Percentiles rank a stretch among this genome's conserved stretches.
Conservation (phyloP, 1,140 invertebrate genomes). For the Augochlora pura region DNA sequence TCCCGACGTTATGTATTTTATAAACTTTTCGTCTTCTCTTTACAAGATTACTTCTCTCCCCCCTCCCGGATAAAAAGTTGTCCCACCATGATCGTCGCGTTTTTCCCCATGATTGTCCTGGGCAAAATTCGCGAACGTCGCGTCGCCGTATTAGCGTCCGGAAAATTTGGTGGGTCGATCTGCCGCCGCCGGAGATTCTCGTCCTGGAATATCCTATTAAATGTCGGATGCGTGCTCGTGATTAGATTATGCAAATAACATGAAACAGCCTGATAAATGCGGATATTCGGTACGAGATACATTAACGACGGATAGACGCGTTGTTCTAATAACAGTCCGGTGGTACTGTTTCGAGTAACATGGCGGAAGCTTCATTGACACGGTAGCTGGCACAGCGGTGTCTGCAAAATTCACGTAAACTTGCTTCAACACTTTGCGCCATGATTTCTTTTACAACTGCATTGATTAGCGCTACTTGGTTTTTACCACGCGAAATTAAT, state of each 20-base stretch:
- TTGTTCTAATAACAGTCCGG: background rate
- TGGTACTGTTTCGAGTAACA: slow-evolving; percentile 8
- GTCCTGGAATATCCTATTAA: background rate
- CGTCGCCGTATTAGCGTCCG: background rate
- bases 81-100: no score
- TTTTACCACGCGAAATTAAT: no score
- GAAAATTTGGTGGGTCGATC: background rate
- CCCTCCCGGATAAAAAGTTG: background rate
- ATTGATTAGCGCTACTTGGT: no score
- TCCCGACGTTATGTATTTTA: background rate
- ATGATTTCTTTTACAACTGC: no score
- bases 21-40: slow-evolving; percentile 1
- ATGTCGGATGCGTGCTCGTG: background rate
- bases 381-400: no score
- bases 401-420: no score
- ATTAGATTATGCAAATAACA: slow-evolving; percentile 11
- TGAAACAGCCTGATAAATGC: background rate
- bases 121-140: background rate
- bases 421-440: no score
- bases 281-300: background rate
- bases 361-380: background rate
- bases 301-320: background rate
- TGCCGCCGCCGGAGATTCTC: background rate
- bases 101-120: background rate
- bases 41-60: background rate